phyloP scores from a whole-genome alignment of 2,797 vertebrate genomes.

The Myotis pilosus region DNA sequence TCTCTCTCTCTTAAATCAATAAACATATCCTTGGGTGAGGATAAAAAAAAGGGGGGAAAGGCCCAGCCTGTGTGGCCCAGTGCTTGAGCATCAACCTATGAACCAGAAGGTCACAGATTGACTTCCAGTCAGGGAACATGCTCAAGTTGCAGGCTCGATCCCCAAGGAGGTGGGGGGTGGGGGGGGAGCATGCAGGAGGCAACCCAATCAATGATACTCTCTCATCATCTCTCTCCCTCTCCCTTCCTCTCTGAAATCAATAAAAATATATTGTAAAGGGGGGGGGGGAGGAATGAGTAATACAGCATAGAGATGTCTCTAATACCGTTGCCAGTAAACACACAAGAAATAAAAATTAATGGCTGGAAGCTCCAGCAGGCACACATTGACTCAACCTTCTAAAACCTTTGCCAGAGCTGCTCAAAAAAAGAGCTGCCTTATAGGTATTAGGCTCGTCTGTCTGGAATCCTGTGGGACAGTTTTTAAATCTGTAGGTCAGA shows the following conservation, averaged over 20 bases:
- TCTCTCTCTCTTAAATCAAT: not conserved
- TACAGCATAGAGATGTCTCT: not conserved
- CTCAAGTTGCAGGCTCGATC: no score
- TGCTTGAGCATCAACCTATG: no score
- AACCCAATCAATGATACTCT: no score
- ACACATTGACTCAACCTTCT: not conserved
- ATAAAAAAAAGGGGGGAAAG: not conserved
- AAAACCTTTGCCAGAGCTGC: not conserved
- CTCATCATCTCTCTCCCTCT: no score
- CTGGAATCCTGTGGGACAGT: not conserved
- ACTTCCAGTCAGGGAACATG: no score
- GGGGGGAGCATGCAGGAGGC: no score
- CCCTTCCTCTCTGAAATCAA: no score
- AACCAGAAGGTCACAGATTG: no score
- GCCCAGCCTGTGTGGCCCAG: no score
- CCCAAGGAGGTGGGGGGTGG: no score
- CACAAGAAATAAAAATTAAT: slow-evolving; percentile 16
- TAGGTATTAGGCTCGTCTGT: not conserved
- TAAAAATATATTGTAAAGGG: no score
- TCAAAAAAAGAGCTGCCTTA: not conserved
- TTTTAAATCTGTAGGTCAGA: not conserved
- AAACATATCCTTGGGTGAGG: not conserved
- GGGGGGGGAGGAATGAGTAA: not conserved
- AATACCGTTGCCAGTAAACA: not conserved
- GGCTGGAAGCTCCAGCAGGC: not conserved